A percentile compares a stretch with the other conserved stretches of the same genome.
Conservation (phyloP, 2,113 vertebrate species). For the Nanger granti region DNA sequence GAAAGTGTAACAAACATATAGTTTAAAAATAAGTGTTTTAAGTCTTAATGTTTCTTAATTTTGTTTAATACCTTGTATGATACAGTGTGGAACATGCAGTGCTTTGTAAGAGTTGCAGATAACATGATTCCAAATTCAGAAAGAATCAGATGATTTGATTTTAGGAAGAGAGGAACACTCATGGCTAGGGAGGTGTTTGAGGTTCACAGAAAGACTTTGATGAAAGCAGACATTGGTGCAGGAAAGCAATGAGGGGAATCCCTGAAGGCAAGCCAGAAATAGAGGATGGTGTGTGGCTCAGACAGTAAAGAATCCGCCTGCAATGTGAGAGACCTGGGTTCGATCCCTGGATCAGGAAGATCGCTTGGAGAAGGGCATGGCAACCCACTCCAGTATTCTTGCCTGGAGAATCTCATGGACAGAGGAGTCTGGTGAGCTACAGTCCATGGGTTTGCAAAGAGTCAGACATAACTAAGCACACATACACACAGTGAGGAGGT, state of each 20-base stretch:
- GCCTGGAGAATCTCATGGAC: neutral
- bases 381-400: neutral
- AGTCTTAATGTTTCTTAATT: neutral
- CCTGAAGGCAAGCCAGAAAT: neutral
- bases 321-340: neutral
- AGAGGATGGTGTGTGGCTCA: neutral
- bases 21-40: neutral
- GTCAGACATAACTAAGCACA: too few relatives aligned
- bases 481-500: neutral
- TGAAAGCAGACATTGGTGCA: neutral
- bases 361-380: neutral
- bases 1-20: neutral
- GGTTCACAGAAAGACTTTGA: neutral
- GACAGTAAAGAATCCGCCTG: neutral
- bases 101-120: neutral
- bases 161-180: neutral
- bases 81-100: neutral
- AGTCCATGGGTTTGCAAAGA: neutral
- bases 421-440: neutral
- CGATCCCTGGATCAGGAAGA: neutral
- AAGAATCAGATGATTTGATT: neutral
- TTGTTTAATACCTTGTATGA: neutral
- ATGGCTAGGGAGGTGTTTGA: neutral
- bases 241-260: neutral
- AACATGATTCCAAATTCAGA: constrained; percentile 16